These are phyloP conservation scores for Coptodon rendalli DNA, from an alignment of 2,113 vertebrate genomes.

Conservation along the genomic window DNA sequence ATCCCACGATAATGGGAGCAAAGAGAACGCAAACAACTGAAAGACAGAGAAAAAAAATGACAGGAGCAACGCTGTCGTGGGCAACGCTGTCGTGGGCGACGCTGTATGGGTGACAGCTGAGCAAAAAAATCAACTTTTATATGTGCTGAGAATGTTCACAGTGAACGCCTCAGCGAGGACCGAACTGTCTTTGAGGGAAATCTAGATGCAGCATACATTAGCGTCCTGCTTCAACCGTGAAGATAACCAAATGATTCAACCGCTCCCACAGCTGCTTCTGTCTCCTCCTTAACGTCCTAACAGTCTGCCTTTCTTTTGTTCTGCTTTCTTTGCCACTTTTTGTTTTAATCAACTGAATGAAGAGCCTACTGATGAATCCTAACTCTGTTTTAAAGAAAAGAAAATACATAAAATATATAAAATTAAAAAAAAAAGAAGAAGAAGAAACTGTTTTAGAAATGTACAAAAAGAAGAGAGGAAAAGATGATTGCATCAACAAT, in stretches of 20 bases:
- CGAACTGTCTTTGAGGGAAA: conserved; percentile 66
- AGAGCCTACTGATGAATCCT: conserved; percentile 62
- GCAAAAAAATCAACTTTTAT: conserved; percentile 36
- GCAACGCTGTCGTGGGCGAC: conserved; percentile 23
- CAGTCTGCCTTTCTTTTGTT: conserved; percentile 51
- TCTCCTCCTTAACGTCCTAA: conserved; percentile 54
- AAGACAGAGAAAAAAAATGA: conserved; percentile 20
- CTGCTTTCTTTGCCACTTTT: conserved; percentile 75
- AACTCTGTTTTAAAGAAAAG: conserved; percentile 61
- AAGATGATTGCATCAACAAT: conserved; percentile 53
- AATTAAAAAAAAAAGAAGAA: neutral
- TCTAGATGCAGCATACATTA: conserved; percentile 38
- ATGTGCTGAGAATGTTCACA: conserved; percentile 54
- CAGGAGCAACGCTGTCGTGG: conserved; percentile 26
- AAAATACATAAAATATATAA: neutral
- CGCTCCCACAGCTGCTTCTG: conserved; percentile 78
- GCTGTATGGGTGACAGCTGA: conserved; percentile 42
- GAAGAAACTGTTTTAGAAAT: conserved; percentile 55
- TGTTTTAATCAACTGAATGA: conserved; percentile 73
- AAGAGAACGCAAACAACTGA: conserved; percentile 74
- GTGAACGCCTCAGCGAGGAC: conserved; percentile 66
- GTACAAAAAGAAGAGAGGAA: conserved; percentile 31
- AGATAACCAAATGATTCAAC: conserved; percentile 61
- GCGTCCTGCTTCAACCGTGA: conserved; percentile 50
- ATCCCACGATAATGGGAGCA: conserved; percentile 82